These are phyloP conservation scores for Apogon talboti DNA, from an alignment of 2,797 vertebrate genomes.

Conservation along the genomic window DNA sequence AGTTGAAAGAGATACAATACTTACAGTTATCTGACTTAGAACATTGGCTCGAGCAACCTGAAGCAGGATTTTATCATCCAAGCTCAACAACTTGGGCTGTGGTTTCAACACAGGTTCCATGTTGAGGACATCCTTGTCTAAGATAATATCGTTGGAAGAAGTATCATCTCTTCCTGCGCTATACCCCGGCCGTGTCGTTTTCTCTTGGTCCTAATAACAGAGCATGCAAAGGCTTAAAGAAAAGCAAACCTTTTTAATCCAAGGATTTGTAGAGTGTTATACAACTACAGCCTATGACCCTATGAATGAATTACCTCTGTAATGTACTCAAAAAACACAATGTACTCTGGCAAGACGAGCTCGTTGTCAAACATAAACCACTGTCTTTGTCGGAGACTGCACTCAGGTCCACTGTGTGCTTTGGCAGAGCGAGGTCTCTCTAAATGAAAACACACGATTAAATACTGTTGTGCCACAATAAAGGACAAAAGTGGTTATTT, in stretches of 20 bases:
- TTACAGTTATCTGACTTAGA: slow-evolving; percentile 89
- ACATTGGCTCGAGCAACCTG: slow-evolving; percentile 80
- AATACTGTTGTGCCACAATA: not conserved
- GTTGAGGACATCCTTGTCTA: slow-evolving; percentile 81
- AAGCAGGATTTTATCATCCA: slow-evolving; percentile 86
- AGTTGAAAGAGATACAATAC: slow-evolving; percentile 35
- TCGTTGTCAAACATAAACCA: slow-evolving; percentile 90
- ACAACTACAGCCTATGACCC: not conserved
- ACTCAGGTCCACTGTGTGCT: slow-evolving; percentile 70
- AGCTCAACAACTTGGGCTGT: slow-evolving; percentile 79
- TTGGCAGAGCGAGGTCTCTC: slow-evolving; percentile 54
- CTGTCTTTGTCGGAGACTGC: slow-evolving; percentile 74
- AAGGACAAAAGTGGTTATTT: not conserved
- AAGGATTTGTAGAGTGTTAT: not conserved
- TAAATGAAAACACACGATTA: slow-evolving; percentile 48
- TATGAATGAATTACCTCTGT: slow-evolving; percentile 73
- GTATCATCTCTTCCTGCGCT: slow-evolving; percentile 9
- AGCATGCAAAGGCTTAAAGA: slow-evolving; percentile 19
- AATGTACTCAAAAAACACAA: slow-evolving; percentile 87
- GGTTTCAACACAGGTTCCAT: slow-evolving; percentile 85
- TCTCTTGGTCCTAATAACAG: slow-evolving; percentile 59
- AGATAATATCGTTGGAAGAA: slow-evolving; percentile 35
- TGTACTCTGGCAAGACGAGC: slow-evolving; percentile 87
- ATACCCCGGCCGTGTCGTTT: not conserved
- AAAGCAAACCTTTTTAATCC: not conserved